Evolutionary conservation across 2,888 invertebrate species (phyloP).

Genomic region (Rhodophaea formosa): DNA sequence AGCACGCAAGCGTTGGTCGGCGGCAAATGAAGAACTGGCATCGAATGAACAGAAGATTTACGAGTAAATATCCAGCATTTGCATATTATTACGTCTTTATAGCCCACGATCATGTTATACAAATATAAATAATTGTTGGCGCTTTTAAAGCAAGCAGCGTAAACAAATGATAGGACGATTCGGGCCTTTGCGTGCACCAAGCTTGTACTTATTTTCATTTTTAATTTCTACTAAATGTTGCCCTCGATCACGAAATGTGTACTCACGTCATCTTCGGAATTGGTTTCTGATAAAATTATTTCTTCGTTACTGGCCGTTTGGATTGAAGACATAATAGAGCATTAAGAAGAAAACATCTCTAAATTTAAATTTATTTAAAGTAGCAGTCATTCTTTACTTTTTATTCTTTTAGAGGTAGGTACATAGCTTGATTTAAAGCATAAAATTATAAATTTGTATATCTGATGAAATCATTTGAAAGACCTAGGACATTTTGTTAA

Average conservation of each 20-base stretch:
- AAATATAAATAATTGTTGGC: slow-evolving; percentile 67
- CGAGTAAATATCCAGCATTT: slow-evolving; percentile 67
- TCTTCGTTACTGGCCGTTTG: slow-evolving; percentile 5
- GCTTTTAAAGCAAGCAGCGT: slow-evolving; percentile 66
- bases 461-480: background rate
- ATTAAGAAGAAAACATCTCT: background rate
- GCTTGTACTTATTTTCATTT: slow-evolving; percentile 47
- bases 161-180: slow-evolving; percentile 61
- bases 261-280: slow-evolving; percentile 51
- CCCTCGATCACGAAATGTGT: slow-evolving; percentile 38
- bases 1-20: slow-evolving; percentile 57
- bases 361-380: background rate
- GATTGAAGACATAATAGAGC: slow-evolving; percentile 4
- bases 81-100: slow-evolving; percentile 73
- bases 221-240: slow-evolving; percentile 41
- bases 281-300: background rate
- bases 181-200: slow-evolving; percentile 60
- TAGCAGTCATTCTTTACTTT: background rate
- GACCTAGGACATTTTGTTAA: background rate
- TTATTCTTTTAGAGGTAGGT: background rate
- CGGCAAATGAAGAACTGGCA: slow-evolving; percentile 64
- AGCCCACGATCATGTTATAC: slow-evolving; percentile 70
- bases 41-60: slow-evolving; percentile 57
- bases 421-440: background rate
- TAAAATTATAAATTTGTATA: background rate